phyloP scores from a whole-genome alignment of 37 sponge, comb jelly and placozoan species.

The Aphrocallistes beatrix region DNA sequence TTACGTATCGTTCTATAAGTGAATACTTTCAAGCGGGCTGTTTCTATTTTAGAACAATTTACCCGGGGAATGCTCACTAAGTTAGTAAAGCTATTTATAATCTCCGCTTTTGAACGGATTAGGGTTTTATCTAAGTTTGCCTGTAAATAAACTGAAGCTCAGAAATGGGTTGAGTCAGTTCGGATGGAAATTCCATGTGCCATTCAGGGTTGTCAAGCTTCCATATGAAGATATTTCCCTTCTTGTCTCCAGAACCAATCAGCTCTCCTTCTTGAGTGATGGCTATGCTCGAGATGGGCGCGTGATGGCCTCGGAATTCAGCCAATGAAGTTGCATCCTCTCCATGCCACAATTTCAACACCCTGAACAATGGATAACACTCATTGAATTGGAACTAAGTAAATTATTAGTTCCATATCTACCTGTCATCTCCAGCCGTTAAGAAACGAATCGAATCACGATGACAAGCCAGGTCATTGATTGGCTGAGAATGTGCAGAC shows the following conservation, averaged over 20 bases:
- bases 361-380: background rate
- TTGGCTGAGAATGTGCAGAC: background rate
- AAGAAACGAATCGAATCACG: background rate
- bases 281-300: background rate
- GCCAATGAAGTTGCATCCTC: background rate
- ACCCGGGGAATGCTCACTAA: too few species aligned
- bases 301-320: background rate
- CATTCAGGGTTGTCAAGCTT: background rate
- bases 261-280: background rate
- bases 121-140: too few species aligned
- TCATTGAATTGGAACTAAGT: background rate
- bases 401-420: background rate
- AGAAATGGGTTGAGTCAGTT: slow-evolving; percentile 1
- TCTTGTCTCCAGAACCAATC: background rate
- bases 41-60: too few species aligned
- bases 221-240: background rate
- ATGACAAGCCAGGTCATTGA: background rate
- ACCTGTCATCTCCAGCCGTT: slow-evolving; percentile 8
- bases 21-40: too few species aligned
- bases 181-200: background rate
- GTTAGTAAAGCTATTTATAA: too few species aligned
- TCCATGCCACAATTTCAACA: slow-evolving; percentile 8
- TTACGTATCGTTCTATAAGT: too few species aligned
- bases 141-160: slow-evolving; percentile 3
- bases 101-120: too few species aligned